Percentiles rank a stretch among this genome's conserved stretches.
phyloP scores from a whole-genome alignment of 2,113 vertebrate species.

The Cephalopholis sonnerati region DNA sequence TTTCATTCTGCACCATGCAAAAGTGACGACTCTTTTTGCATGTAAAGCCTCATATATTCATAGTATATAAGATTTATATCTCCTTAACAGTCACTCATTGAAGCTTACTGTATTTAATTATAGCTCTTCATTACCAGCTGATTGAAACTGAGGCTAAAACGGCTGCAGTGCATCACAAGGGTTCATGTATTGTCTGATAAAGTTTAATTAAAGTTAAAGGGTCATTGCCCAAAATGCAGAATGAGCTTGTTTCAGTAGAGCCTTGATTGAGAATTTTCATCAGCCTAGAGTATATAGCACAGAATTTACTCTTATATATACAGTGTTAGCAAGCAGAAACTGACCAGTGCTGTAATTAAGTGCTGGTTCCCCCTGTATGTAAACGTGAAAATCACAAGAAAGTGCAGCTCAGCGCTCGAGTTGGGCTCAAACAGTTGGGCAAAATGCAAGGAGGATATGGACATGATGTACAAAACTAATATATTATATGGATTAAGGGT shows the following conservation, averaged over 20 bases:
- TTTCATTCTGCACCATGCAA: background rate
- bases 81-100: constrained; percentile 11
- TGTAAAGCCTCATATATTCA: background rate
- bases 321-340: background rate
- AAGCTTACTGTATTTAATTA: constrained; percentile 35
- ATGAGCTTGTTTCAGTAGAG: background rate
- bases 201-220: constrained; percentile 33
- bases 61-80: background rate
- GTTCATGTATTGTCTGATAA: constrained; percentile 6
- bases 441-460: constrained; percentile 11
- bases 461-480: constrained; percentile 3
- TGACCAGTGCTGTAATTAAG: constrained; percentile 9
- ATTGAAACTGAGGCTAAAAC: constrained; percentile 5
- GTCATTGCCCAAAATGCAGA: constrained; percentile 1
- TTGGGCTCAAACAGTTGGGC: background rate
- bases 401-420: background rate
- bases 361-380: background rate
- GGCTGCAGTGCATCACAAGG: background rate
- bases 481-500: background rate
- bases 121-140: background rate
- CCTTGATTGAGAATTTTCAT: background rate
- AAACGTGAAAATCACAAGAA: background rate
- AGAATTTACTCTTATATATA: background rate
- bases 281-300: background rate
- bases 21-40: background rate